These are phyloP conservation scores for Fukomys damarensis DNA, from an alignment of 2,113 vertebrate genomes.

Conservation along the genomic window DNA sequence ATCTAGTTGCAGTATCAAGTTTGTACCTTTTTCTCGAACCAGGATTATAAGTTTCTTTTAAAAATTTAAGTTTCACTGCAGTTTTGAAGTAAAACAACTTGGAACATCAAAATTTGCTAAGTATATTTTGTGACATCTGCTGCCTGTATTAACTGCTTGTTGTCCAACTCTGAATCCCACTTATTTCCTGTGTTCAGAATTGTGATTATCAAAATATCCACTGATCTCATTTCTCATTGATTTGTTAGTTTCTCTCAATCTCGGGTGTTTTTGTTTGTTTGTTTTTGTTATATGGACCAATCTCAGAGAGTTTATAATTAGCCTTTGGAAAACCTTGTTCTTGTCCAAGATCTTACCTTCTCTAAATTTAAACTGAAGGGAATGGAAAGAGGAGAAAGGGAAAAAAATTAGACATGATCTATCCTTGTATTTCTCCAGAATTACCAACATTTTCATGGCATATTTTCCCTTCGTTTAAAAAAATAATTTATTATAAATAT, in stretches of 20 bases:
- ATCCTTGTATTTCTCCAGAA: not conserved
- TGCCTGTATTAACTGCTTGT: not conserved
- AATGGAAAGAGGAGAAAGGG: not conserved
- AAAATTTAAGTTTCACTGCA: not conserved
- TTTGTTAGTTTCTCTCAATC: not conserved
- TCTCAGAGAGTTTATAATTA: not conserved
- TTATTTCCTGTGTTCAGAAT: not conserved
- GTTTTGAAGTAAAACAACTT: constrained; percentile 7
- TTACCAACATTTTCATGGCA: not conserved
- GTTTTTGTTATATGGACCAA: constrained; percentile 1
- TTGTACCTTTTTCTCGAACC: not conserved
- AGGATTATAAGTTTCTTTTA: not conserved
- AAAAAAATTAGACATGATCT: not conserved
- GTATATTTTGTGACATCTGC: not conserved
- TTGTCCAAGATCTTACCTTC: constrained; percentile 21
- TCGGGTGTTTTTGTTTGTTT: not conserved
- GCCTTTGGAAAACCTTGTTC: not conserved
- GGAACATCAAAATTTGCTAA: not conserved
- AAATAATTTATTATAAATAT: not conserved
- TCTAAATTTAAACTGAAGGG: not conserved
- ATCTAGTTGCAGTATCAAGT: not conserved
- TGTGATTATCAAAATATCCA: not conserved
- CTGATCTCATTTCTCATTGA: not conserved
- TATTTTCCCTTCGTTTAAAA: not conserved
- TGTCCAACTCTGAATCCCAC: not conserved